These are phyloP conservation scores for Creontiades dilutus DNA, from an alignment of 2,888 invertebrate genomes.

Conservation along the genomic window DNA sequence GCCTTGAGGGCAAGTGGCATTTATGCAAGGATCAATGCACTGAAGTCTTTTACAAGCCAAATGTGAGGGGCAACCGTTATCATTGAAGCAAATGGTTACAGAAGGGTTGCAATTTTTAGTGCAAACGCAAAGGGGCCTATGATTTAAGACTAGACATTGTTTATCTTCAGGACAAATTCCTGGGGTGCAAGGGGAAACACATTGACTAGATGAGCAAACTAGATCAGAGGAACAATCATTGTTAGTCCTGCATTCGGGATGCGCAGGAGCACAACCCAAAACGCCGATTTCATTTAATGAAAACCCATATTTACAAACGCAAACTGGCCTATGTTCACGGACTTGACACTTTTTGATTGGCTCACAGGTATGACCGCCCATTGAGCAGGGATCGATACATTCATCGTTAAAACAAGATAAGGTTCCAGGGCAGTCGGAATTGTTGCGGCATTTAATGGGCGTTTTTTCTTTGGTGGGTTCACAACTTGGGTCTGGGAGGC, in stretches of 20 bases:
- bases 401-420: conserved; percentile 88
- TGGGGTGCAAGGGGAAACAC: conserved; percentile 91
- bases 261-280: conserved; percentile 89
- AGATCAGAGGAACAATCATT: conserved; percentile 92
- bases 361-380: conserved; percentile 85
- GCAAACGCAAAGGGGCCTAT: conserved; percentile 92
- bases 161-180: conserved; percentile 89
- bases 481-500: conserved; percentile 89
- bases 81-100: conserved; percentile 92
- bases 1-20: conserved; percentile 89
- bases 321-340: conserved; percentile 89
- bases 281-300: conserved; percentile 93
- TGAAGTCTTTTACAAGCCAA: conserved; percentile 92
- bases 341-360: conserved; percentile 93
- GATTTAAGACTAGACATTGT: conserved; percentile 92
- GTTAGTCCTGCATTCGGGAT: conserved; percentile 87
- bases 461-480: conserved; percentile 78
- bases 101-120: conserved; percentile 91
- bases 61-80: conserved; percentile 91
- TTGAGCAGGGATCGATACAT: conserved; percentile 89
- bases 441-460: conserved; percentile 81
- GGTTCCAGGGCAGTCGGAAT: conserved; percentile 87
- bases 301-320: conserved; percentile 93
- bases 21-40: conserved; percentile 93
- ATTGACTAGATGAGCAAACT: conserved; percentile 90